Conservation (phyloP, 2,888 invertebrate genomes). For the Xiphydria camelus region DNA sequence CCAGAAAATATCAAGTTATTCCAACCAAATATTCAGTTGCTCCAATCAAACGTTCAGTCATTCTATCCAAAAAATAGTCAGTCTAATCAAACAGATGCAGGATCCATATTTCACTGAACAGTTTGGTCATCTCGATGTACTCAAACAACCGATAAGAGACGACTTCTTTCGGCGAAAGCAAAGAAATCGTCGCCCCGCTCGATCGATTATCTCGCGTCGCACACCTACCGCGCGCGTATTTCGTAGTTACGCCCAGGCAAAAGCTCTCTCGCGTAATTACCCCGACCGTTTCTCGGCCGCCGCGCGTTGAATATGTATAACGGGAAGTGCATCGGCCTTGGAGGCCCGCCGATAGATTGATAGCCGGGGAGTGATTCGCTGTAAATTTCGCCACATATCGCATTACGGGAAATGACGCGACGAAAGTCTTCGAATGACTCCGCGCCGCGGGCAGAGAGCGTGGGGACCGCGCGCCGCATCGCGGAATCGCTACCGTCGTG, state of each 20-base stretch:
- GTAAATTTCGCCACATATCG: constrained; percentile 49
- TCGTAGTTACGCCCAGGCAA: constrained; percentile 22
- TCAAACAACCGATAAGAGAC: no score
- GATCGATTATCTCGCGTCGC: no score
- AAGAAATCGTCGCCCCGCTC: no score
- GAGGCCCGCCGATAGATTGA: constrained; percentile 54
- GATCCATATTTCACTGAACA: no score
- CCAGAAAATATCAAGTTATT: no score
- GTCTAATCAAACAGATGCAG: no score
- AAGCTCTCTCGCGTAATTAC: constrained; percentile 39
- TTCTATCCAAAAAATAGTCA: no score
- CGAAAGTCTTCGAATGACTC: constrained; percentile 45
- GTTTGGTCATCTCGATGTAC: no score
- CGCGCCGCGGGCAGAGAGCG: constrained; percentile 23
- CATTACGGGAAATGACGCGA: constrained; percentile 55
- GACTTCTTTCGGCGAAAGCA: no score
- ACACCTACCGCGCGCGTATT: constrained; percentile 23
- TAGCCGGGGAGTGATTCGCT: constrained; percentile 51
- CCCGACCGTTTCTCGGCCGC: constrained; percentile 25
- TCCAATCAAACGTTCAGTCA: no score
- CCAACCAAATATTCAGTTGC: no score
- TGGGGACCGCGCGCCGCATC: constrained; percentile 17
- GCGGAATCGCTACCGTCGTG: no score
- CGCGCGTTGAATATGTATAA: constrained; percentile 48
- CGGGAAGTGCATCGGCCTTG: constrained; percentile 52